phyloP scores from a whole-genome alignment of 2,888 invertebrate species.

The Idaea dimidiata region DNA sequence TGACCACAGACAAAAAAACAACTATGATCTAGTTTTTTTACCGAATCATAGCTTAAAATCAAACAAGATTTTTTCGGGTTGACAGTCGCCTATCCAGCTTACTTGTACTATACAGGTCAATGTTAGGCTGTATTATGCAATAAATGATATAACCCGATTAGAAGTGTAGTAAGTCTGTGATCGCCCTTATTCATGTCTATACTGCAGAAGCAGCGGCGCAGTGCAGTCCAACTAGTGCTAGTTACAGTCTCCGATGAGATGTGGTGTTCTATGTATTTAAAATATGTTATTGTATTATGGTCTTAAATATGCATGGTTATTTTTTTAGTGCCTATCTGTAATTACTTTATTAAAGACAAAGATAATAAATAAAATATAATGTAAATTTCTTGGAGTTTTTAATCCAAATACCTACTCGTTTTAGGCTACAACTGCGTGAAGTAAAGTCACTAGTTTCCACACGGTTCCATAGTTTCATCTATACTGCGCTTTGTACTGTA shows the following conservation, averaged over 20 bases:
- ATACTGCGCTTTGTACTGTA: too few relatives aligned
- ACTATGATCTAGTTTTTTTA: too few relatives aligned
- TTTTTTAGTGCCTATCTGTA: slow-evolving; percentile 81
- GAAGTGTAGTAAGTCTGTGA: not conserved
- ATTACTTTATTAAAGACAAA: slow-evolving; percentile 81
- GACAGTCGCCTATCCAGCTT: too few relatives aligned
- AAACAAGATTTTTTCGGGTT: too few relatives aligned
- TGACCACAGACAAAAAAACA: too few relatives aligned
- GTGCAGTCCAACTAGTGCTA: not conserved
- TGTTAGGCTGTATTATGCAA: not conserved
- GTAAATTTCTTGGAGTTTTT: slow-evolving; percentile 50
- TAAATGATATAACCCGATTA: not conserved
- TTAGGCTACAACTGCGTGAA: too few relatives aligned
- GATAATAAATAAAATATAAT: slow-evolving; percentile 80
- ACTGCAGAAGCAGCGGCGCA: not conserved
- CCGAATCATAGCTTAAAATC: too few relatives aligned
- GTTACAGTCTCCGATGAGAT: slow-evolving; percentile 20
- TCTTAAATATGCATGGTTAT: slow-evolving; percentile 80
- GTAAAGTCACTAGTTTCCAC: too few relatives aligned
- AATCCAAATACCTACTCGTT: not conserved
- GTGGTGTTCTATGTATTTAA: slow-evolving; percentile 71
- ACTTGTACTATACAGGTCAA: too few relatives aligned
- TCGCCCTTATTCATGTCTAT: not conserved
- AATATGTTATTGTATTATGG: slow-evolving; percentile 77
- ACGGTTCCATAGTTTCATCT: too few relatives aligned